Percentiles rank a stretch among this genome's conserved stretches.
These are phyloP conservation scores for Xylota segnis DNA, from an alignment of 2,888 invertebrate genomes.

Conservation along the genomic window DNA sequence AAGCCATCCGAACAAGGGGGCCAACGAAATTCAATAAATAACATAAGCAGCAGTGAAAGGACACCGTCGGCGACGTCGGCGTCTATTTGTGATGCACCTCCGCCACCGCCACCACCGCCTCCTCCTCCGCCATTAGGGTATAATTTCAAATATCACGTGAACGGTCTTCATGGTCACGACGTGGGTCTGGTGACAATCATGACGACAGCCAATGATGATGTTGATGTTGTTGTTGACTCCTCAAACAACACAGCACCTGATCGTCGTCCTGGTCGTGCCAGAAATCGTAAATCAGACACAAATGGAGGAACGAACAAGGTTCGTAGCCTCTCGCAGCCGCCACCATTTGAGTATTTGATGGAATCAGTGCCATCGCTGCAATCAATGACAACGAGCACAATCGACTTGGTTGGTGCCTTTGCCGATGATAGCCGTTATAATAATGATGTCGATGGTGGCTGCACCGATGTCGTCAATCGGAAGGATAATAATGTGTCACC, in stretches of 20 bases:
- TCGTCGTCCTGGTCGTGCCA: constrained; percentile 65
- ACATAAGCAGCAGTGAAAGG: constrained; percentile 63
- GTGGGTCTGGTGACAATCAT: constrained; percentile 65
- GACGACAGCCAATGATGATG: constrained; percentile 17
- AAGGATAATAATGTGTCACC: constrained; percentile 83
- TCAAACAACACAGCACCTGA: constrained; percentile 1
- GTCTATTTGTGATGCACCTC: constrained; percentile 37
- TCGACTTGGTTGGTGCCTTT: constrained; percentile 67
- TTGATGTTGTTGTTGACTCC: constrained; percentile 26
- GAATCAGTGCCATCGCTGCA: constrained; percentile 73
- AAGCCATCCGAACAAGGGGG: constrained; percentile 48
- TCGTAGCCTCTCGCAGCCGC: constrained; percentile 79
- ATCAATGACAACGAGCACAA: constrained; percentile 70
- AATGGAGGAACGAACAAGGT: constrained; percentile 73
- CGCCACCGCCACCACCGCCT: constrained; percentile 57
- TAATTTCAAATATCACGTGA: constrained; percentile 65
- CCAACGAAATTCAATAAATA: constrained; percentile 76
- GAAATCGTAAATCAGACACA: constrained; percentile 71
- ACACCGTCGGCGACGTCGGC: constrained; percentile 29
- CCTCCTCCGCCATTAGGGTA: constrained; percentile 32
- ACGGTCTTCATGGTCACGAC: constrained; percentile 61
- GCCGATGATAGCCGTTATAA: constrained; percentile 20
- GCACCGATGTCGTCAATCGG: constrained; percentile 79
- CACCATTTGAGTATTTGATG: constrained; percentile 80
- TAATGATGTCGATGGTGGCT: constrained; percentile 37